Conservation (phyloP, 2,888 invertebrate species). For the Pristionchus fissidentatus region DNA sequence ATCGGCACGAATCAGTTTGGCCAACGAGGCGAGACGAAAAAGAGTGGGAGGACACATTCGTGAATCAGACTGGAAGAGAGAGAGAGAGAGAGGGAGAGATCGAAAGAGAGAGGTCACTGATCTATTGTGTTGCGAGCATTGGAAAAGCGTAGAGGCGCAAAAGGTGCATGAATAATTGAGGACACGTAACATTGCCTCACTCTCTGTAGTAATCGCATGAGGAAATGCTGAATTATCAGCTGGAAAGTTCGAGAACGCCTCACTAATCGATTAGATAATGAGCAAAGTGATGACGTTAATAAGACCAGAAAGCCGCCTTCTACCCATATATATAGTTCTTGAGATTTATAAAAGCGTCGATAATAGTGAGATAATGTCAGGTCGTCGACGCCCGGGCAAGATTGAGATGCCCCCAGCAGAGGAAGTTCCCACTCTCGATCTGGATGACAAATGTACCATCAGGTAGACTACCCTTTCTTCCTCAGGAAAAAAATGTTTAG, state of each 20-base stretch:
- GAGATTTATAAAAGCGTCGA: background rate
- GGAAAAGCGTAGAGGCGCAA: constrained; percentile 3
- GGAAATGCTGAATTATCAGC: too few relatives aligned
- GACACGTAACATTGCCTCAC: background rate
- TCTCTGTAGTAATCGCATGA: background rate
- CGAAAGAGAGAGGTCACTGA: constrained; percentile 4
- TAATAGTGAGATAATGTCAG: background rate
- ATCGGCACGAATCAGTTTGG: too few relatives aligned
- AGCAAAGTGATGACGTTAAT: background rate
- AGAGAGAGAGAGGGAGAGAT: too few relatives aligned
- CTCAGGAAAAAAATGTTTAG: background rate
- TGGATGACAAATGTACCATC: constrained; percentile 78
- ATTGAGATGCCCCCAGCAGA: constrained; percentile 61
- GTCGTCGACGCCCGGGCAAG: constrained; percentile 47
- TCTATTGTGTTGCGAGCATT: background rate
- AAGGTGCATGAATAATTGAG: constrained; percentile 25
- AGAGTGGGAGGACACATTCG: too few relatives aligned
- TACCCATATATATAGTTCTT: too few relatives aligned
- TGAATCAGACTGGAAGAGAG: too few relatives aligned
- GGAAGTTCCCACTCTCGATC: constrained; percentile 81
- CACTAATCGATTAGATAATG: background rate
- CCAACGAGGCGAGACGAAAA: too few relatives aligned
- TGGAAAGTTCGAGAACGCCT: too few relatives aligned
- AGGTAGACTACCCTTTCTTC: constrained; percentile 59
- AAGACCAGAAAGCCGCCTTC: background rate